Evolutionary conservation across 2,888 invertebrate species (phyloP), one percentile per base, ranked within the genome.

Genomic region (Lasius fuliginosus): DNA sequence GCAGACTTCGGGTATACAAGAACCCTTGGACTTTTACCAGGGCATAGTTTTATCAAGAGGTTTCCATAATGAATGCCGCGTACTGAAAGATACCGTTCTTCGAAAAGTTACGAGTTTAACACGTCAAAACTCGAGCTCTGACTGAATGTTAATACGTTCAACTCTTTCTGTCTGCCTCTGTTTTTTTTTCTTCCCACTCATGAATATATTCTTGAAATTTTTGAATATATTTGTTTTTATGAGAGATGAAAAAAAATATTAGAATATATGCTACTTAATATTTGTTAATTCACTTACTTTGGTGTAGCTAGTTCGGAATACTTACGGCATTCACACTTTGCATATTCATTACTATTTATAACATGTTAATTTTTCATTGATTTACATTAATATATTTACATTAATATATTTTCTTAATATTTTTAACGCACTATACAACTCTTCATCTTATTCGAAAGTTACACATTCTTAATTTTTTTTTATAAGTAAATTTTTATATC

Each of bases 31-130:
- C 89, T 81, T 85, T 87, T 88, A 87, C 74, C 53, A 77, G 79
- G 60, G 60, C 67, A 79, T 84, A 71, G 88, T 87, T 90, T 85
- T 84, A 90, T 89, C 91, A 91, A 89, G 91, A 90, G 90, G 88
- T 90, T 92, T 93, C 90, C 91, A 92, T 93, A 92, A 92, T 92
- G 88, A 88, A 91, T 89, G 86, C 88, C 86, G 85, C 88, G 85
- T 82, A 86, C 88, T 89, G 90, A 90, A 91, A 92, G 92, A 92
- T 89, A 91, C 85, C 85, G 87, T 90, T 92, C 91, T 91, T 88
- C 82, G 85, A 88, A 86, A 88, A 88, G 88, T 93, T 92, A 92
- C 92, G 91, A 92, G 92, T 92, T 92, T 93, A 92, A 92, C 91
- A 89, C 90, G 87, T 75, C 89, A 84, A 87, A 89, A 88, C 89